Percentiles rank a stretch among this genome's conserved stretches.
phyloP scores from a whole-genome alignment of 2,797 vertebrate genomes.

The Semaprochilodus insignis region DNA sequence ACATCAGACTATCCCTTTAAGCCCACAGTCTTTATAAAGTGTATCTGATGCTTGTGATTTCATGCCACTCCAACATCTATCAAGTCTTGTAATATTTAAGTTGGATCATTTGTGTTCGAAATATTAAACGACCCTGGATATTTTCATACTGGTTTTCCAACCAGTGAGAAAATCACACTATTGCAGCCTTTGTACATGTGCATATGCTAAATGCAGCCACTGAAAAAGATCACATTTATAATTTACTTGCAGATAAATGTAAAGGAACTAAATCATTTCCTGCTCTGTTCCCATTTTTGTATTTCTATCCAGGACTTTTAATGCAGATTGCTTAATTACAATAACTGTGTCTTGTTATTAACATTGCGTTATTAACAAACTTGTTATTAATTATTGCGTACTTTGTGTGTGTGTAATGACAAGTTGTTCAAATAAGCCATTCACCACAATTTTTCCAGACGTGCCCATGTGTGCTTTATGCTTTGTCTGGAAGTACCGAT shows the following conservation, averaged over 20 bases:
- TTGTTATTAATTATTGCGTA: too few relatives aligned
- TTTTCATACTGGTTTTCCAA: constrained; percentile 66
- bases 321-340: not conserved
- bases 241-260: constrained; percentile 37
- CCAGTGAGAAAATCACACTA: constrained; percentile 49
- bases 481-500: constrained; percentile 71
- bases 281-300: constrained; percentile 39
- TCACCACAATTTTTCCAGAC: constrained; percentile 44
- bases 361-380: constrained; percentile 11
- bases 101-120: not conserved
- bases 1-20: not conserved
- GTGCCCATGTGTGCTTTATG: constrained; percentile 51
- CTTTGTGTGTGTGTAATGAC: not conserved
- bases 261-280: constrained; percentile 43
- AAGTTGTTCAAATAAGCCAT: constrained; percentile 5
- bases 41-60: not conserved
- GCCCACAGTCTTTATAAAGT: not conserved
- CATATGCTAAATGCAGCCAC: constrained; percentile 34
- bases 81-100: not conserved
- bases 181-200: constrained; percentile 62
- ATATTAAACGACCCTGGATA: constrained; percentile 56
- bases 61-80: too few relatives aligned
- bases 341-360: not conserved
- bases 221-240: constrained; percentile 29
- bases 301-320: constrained; percentile 28